phyloP scores from a whole-genome alignment of 2,113 vertebrate species.

The Triplophysa tibetana region DNA sequence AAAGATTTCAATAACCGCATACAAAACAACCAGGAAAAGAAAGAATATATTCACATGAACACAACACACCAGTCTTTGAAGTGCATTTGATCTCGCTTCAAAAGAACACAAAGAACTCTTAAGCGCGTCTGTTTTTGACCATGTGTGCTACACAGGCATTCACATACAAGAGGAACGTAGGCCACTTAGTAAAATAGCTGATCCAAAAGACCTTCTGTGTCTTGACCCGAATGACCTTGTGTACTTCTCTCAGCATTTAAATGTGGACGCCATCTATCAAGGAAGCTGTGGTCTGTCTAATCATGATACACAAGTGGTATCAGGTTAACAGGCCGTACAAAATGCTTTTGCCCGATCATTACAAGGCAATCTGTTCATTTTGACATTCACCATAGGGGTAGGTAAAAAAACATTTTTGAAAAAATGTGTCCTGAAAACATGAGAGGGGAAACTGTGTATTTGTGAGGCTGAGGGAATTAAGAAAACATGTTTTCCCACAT shows the following conservation, averaged over 20 bases:
- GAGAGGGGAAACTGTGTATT: not conserved
- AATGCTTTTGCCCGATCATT: not conserved
- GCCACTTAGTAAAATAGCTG: constrained; percentile 52
- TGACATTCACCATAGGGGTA: not conserved
- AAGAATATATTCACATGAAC: constrained; percentile 23
- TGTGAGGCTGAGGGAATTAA: not conserved
- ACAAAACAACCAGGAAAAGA: not conserved
- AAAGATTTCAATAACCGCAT: constrained; percentile 28
- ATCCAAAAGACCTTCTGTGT: not conserved
- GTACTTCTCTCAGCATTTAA: not conserved
- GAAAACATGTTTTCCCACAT: constrained; percentile 16
- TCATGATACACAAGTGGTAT: not conserved
- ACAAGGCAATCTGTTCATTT: not conserved
- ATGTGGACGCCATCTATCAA: not conserved
- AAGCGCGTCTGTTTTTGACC: constrained; percentile 48
- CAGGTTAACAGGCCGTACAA: not conserved
- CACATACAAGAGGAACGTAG: not conserved
- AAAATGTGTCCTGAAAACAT: too few relatives aligned
- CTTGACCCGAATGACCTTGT: constrained; percentile 12
- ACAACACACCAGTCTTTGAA: constrained; percentile 58
- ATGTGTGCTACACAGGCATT: constrained; percentile 20
- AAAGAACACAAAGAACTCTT: constrained; percentile 52
- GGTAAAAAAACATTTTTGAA: not conserved
- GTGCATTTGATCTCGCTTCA: constrained; percentile 62
- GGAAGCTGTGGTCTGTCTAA: not conserved